Evolutionary conservation across 2,797 vertebrate species (phyloP), one percentile per base, ranked within the genome.

Genomic region (Molossus alvarezi): DNA sequence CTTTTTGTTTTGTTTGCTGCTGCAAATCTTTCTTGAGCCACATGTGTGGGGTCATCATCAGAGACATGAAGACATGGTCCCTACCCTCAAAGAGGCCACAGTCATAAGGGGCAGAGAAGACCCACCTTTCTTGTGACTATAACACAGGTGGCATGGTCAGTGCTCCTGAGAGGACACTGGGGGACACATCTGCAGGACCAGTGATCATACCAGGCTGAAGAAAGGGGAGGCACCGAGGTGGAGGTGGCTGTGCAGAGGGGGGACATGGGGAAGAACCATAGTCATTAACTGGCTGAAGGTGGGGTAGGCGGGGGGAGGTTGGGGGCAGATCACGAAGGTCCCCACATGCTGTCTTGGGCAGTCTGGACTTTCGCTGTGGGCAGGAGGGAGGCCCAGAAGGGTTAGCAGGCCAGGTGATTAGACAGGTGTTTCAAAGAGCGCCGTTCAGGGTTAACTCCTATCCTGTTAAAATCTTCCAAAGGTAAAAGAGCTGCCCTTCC

Each of bases 151-250:
- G 71, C 9, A 4, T 27, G 62, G 11, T n/a, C 13, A 1, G 21
- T 87, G n/a, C 18, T 62, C 33, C 13, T 23, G 62, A 37, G 8
- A n/a, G 37, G 72, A 33, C 8, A 4, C 33, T 41, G 10, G 14
- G 5, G 55, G 53, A 23, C 0, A 0, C 14, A 21, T 10, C 62
- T 4, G 0, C n/a, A 21, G 62, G 33, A 27, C 1, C 14, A 23
- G 21, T 1, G 0, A 15, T 33, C 58, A 2, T 11, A n/a, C 13
- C 17, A 6, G 37, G 48, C 48, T 75, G 18, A n/a, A 5, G 80
- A 53, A 23, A 60, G 2, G 1, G 45, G 53, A 55, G 20, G 55
- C 21, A 8, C 73, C 13, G 45, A 13, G 73, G 53, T 5, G 58
- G 67, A 45, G 76, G n/a, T 2, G 17, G 58, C 33, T 21, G 0